Percentiles rank a stretch among this genome's conserved stretches.
Conservation (phyloP, 1,140 invertebrate genomes). For the Hydropsyche tenuis region DNA sequence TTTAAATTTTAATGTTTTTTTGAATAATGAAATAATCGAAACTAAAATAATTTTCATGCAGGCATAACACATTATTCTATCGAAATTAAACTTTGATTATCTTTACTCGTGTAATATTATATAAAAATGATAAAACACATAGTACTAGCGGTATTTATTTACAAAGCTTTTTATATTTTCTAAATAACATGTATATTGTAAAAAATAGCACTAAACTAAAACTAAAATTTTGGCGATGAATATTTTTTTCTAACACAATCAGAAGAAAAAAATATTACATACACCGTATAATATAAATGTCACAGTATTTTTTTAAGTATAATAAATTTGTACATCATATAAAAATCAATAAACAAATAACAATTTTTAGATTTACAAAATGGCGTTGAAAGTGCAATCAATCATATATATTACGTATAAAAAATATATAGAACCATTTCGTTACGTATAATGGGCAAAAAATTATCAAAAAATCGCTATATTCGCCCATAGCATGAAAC, state of each 20-base stretch:
- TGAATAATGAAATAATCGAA: no score
- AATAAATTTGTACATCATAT: neutral
- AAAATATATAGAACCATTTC: neutral
- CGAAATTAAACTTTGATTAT: no score
- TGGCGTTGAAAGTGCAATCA: conserved; percentile 27
- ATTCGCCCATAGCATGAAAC: neutral
- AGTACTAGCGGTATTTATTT: conserved; percentile 5
- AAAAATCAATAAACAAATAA: conserved; percentile 1
- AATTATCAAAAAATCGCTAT: neutral
- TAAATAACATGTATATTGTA: neutral
- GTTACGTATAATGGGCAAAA: no score
- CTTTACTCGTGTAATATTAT: no score
- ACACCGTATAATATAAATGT: neutral
- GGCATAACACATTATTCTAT: no score
- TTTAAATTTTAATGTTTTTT: no score
- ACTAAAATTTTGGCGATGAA: neutral
- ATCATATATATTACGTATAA: neutral
- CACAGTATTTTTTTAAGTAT: neutral
- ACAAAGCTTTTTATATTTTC: conserved; percentile 15
- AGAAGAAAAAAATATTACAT: neutral
- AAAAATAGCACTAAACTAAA: neutral
- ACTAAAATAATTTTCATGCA: no score
- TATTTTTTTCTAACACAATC: neutral
- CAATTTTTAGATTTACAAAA: neutral
- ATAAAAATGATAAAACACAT: no score